Conservation (phyloP, 2,113 vertebrate genomes). For the Mustela nigripes region DNA sequence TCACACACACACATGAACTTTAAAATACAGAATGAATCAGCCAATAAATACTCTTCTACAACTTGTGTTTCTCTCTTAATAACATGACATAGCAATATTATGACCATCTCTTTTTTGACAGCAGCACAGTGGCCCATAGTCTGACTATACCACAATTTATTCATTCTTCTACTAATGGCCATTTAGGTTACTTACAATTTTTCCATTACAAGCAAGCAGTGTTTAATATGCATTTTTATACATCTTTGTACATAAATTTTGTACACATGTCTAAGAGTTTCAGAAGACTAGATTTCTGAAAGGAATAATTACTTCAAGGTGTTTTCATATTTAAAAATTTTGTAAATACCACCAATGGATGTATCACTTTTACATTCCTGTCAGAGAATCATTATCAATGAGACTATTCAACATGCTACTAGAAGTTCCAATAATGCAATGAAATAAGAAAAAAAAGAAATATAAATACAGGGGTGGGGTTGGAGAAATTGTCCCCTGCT, state of each 20-base stretch:
- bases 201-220: background rate
- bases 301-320: background rate
- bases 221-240: background rate
- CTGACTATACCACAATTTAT: background rate
- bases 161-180: background rate
- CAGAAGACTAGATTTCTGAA: background rate
- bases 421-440: background rate
- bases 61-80: background rate
- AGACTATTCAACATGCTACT: background rate
- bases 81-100: background rate
- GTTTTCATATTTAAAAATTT: background rate
- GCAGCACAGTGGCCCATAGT: background rate
- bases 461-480: background rate
- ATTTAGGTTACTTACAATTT: background rate
- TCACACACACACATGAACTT: fast-evolving
- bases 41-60: background rate
- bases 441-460: background rate
- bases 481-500: background rate
- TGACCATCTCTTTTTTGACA: background rate
- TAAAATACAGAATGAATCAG: background rate
- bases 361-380: background rate
- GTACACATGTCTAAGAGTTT: background rate
- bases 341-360: background rate
- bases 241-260: background rate
- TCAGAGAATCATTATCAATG: background rate